These are phyloP conservation scores for Drosophila kambysellisi DNA, from an alignment of 2,888 invertebrate species.

Conservation along the genomic window DNA sequence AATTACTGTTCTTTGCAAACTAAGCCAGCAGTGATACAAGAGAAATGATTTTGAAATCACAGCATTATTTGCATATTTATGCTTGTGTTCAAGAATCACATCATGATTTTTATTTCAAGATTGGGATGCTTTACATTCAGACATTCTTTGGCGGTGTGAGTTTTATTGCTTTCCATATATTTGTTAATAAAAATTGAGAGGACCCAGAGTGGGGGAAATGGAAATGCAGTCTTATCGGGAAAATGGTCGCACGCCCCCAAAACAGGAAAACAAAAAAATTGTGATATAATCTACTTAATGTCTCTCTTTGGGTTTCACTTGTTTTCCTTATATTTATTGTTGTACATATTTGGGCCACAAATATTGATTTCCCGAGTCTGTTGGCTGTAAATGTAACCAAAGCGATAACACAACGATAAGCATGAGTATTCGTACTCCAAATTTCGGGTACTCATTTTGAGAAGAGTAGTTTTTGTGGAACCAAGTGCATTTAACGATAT, in stretches of 20 bases:
- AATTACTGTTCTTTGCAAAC: background rate
- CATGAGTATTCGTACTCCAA: slow-evolving; percentile 17
- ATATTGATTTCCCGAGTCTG: slow-evolving; percentile 67
- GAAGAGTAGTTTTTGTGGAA: slow-evolving; percentile 23
- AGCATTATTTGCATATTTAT: background rate
- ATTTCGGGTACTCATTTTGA: slow-evolving; percentile 32
- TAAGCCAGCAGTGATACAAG: background rate
- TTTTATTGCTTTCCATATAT: slow-evolving; percentile 3
- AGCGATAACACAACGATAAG: slow-evolving; percentile 56
- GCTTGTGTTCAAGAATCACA: background rate
- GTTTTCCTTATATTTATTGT: slow-evolving; percentile 18
- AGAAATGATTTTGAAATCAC: background rate
- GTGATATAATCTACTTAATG: slow-evolving; percentile 49
- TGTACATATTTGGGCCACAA: slow-evolving; percentile 64
- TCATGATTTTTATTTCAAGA: background rate
- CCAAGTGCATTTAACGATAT: slow-evolving; percentile 78
- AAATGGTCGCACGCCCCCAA: slow-evolving; percentile 42
- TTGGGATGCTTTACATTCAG: too few species aligned
- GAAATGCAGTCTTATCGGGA: slow-evolving; percentile 50
- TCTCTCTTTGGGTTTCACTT: slow-evolving; percentile 29
- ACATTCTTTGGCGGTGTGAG: background rate
- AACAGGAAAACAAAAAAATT: slow-evolving; percentile 1
- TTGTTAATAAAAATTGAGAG: slow-evolving; percentile 35
- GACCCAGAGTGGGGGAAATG: background rate
- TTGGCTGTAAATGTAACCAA: slow-evolving; percentile 47